These are phyloP conservation scores for Lepidurus packardi DNA, from an alignment of 1,140 invertebrate species.

Conservation along the genomic window DNA sequence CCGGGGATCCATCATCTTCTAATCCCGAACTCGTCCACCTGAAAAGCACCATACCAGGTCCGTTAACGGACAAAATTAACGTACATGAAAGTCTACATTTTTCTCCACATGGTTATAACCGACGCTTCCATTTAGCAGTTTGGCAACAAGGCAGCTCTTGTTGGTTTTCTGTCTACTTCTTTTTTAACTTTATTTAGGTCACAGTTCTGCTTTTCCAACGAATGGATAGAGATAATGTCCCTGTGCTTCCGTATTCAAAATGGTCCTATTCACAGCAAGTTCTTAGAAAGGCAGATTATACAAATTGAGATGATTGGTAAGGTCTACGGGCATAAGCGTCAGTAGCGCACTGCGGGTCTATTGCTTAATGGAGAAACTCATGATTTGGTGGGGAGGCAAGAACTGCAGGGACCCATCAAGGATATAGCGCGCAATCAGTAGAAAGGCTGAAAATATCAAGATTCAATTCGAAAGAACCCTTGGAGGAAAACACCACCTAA, in stretches of 20 bases:
- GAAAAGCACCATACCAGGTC: not conserved
- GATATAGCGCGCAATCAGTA: slow-evolving; percentile 5
- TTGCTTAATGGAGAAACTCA: not conserved
- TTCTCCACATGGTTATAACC: not conserved
- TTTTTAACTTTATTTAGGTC: not conserved
- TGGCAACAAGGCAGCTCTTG: not conserved
- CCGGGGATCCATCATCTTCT: not conserved
- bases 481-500: not conserved
- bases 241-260: not conserved
- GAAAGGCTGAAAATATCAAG: not conserved
- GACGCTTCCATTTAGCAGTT: not conserved
- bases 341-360: not conserved
- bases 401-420: not conserved
- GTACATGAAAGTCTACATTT: not conserved
- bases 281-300: not conserved
- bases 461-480: not conserved
- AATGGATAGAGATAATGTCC: not conserved
- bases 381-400: slow-evolving; percentile 17
- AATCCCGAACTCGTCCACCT: not conserved
- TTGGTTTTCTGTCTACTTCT: not conserved
- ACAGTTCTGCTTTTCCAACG: not conserved
- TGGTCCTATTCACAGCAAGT: not conserved
- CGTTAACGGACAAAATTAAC: slow-evolving; percentile 4
- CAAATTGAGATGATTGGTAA: slow-evolving; percentile 1
- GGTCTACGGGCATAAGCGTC: slow-evolving; percentile 13